phyloP scores from a whole-genome alignment of 2,888 invertebrate genomes.

The Tenthredo scrophulariae region DNA sequence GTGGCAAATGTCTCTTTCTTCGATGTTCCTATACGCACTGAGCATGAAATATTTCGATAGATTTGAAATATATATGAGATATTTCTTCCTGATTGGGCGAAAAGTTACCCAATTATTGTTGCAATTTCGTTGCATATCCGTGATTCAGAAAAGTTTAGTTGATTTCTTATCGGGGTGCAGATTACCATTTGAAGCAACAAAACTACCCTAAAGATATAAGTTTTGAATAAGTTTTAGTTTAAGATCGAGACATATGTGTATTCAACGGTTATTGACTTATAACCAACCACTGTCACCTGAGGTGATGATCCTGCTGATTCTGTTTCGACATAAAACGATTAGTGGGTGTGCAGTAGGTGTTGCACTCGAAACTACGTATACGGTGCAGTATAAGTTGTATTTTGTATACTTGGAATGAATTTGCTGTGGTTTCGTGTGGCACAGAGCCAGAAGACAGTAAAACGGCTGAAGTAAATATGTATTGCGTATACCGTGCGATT shows the following conservation, averaged over 20 bases:
- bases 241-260: neutral
- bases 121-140: neutral
- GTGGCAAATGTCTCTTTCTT: no score
- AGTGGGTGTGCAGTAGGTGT: neutral
- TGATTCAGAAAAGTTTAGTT: neutral
- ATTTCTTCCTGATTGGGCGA: neutral
- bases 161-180: neutral
- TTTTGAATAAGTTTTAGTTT: neutral
- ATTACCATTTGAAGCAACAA: neutral
- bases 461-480: neutral
- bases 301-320: slow-evolving; percentile 7
- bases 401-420: slow-evolving; percentile 5
- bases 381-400: neutral
- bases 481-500: slow-evolving; percentile 29
- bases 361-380: neutral
- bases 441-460: neutral
- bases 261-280: slow-evolving; percentile 13
- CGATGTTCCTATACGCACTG: neutral
- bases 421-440: slow-evolving; percentile 19
- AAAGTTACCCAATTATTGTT: neutral
- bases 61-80: neutral
- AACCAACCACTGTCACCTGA: neutral
- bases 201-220: neutral
- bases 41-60: no score
- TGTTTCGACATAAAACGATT: neutral